These are phyloP conservation scores for Mormyrus proboscirostris DNA, from an alignment of 2,797 vertebrate species.

Conservation along the genomic window DNA sequence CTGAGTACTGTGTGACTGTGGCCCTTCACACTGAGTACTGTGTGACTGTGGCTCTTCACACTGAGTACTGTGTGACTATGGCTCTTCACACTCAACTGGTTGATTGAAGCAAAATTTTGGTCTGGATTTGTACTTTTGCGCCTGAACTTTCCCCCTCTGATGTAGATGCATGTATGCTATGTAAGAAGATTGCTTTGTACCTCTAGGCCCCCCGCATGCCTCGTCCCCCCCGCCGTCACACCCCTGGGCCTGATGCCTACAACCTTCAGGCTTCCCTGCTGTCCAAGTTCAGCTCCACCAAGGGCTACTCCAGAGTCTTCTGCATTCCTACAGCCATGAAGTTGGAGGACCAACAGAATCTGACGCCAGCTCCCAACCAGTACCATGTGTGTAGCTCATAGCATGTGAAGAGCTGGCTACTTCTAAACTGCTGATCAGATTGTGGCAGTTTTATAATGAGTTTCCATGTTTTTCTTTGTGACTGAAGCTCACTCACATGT, in stretches of 20 bases:
- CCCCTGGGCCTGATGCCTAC: slow-evolving; percentile 64
- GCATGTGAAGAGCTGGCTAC: neutral
- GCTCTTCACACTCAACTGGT: neutral
- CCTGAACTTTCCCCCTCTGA: neutral
- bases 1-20: neutral
- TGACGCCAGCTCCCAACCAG: slow-evolving; percentile 69
- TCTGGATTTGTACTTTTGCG: neutral
- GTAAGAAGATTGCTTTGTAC: neutral
- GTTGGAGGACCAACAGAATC: slow-evolving; percentile 39
- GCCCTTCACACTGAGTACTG: neutral
- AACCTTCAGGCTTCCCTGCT: slow-evolving; percentile 52
- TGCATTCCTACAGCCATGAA: slow-evolving; percentile 55
- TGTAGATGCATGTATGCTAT: neutral
- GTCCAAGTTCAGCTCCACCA: slow-evolving; percentile 61
- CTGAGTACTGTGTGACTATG: neutral
- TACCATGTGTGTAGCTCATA: slow-evolving; percentile 56
- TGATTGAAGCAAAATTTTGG: neutral
- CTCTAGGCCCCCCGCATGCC: slow-evolving; percentile 46
- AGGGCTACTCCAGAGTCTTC: slow-evolving; percentile 64
- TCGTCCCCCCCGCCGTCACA: slow-evolving; percentile 32
- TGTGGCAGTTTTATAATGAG: neutral
- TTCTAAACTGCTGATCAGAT: neutral
- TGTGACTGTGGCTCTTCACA: neutral
- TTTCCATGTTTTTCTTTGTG: neutral
- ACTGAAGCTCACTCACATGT: neutral